Percentiles rank a stretch among this genome's conserved stretches.
phyloP scores from a whole-genome alignment of 2,888 invertebrate species.

The Parelbella ahira region DNA sequence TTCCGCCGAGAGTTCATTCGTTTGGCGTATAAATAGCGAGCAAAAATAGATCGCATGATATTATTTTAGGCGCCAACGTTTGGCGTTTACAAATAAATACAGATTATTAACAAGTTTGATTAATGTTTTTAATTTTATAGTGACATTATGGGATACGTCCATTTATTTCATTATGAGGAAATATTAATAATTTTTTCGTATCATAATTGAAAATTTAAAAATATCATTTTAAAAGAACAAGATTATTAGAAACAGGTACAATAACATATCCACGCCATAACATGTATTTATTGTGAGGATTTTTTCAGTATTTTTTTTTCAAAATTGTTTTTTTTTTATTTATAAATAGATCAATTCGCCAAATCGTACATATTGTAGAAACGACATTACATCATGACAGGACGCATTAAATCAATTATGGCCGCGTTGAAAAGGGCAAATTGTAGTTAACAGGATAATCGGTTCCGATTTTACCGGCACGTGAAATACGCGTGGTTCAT shows the following conservation, averaged over 20 bases:
- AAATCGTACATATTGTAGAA: slow-evolving; percentile 56
- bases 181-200: too few species aligned
- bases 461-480: slow-evolving; percentile 21
- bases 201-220: too few species aligned
- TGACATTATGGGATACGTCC: too few species aligned
- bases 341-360: slow-evolving; percentile 29
- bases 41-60: slow-evolving; percentile 13
- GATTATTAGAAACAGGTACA: too few species aligned
- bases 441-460: slow-evolving; percentile 47
- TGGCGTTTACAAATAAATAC: too few species aligned
- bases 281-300: too few species aligned
- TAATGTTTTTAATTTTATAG: too few species aligned
- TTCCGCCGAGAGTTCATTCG: slow-evolving; percentile 13
- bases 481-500: slow-evolving; percentile 17
- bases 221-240: too few species aligned
- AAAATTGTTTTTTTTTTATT: background rate
- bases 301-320: too few species aligned
- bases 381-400: slow-evolving; percentile 36
- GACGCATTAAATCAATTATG: slow-evolving; percentile 64
- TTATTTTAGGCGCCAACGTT: slow-evolving; percentile 2
- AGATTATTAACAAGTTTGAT: too few species aligned
- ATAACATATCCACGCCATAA: too few species aligned
- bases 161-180: too few species aligned
- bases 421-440: slow-evolving; percentile 46
- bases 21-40: slow-evolving; percentile 15